phyloP scores from a whole-genome alignment of 1,140 invertebrate species.

The Lanistes nyassanus region DNA sequence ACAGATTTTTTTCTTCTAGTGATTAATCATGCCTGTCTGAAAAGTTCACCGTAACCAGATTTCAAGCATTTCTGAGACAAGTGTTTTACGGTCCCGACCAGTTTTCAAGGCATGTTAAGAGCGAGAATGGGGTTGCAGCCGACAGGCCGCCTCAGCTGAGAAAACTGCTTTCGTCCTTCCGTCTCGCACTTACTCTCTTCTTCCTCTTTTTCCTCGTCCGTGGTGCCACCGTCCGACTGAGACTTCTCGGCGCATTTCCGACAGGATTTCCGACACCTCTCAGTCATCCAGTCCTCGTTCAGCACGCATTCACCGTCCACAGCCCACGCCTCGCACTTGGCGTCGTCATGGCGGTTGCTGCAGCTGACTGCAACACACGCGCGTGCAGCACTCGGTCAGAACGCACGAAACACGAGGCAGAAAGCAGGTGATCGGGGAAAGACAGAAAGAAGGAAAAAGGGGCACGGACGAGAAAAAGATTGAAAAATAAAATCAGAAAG shows the following conservation, averaged over 20 bases:
- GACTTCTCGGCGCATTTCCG: constrained; percentile 32
- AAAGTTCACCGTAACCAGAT: too few species aligned
- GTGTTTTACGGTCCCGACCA: too few species aligned
- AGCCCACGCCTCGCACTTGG: constrained; percentile 43
- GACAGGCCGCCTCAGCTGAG: too few species aligned
- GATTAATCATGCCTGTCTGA: too few species aligned
- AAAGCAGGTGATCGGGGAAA: not conserved
- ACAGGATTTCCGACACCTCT: constrained; percentile 52
- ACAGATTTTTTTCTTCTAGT: too few species aligned
- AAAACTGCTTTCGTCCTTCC: too few species aligned
- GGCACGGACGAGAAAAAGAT: not conserved
- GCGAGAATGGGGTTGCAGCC: too few species aligned
- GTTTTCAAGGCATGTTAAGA: too few species aligned
- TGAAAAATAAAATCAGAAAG: not conserved
- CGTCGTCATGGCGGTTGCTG: constrained; percentile 33
- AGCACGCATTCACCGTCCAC: constrained; percentile 45
- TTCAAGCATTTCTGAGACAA: too few species aligned
- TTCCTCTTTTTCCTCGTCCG: constrained; percentile 25
- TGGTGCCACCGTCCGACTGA: constrained; percentile 18
- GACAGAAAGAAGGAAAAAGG: not conserved
- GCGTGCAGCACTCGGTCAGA: too few species aligned
- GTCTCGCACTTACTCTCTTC: not conserved
- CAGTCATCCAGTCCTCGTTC: constrained; percentile 48
- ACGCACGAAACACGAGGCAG: too few species aligned
- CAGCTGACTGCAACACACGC: constrained; percentile 33